Conservation (phyloP, 2,113 vertebrate species). For the mouse (Mus musculus) region GRCm39 chr5:111730501-111731000, state of each 20-base stretch:
- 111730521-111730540: not conserved
- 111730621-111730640: not conserved
- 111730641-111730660: conserved; percentile 54
- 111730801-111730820: not conserved
- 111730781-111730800: not conserved
- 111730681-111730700: conserved; percentile 69
- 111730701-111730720: conserved; percentile 52
- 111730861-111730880: not conserved
- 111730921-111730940: not conserved
- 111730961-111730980: not conserved
- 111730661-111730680: conserved; percentile 60
- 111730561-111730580: not conserved
- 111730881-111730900: not conserved
- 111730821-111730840: not conserved
- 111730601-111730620: conserved; percentile 19
- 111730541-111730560: not conserved
- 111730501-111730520: rapidly evolving
- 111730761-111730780: not conserved
- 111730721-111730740: conserved; percentile 53
- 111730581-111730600: not conserved
- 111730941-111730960: not conserved
- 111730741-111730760: conserved; percentile 3
- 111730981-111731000: not conserved
- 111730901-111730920: not conserved
- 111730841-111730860: not conserved